phyloP scores from a whole-genome alignment of 2,888 invertebrate genomes.

The Arctia plantaginis region DNA sequence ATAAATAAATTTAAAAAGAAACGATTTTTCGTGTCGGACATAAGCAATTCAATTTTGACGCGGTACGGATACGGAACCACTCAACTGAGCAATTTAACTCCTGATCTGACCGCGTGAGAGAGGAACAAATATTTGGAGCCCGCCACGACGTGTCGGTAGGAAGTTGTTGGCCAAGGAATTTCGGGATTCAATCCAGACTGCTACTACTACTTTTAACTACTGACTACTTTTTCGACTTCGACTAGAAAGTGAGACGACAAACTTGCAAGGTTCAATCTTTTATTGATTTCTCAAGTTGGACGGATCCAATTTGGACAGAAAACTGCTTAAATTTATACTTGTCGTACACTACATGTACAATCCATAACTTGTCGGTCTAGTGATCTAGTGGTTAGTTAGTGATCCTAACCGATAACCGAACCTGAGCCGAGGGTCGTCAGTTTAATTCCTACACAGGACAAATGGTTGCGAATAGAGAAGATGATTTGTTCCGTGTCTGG shows the following conservation, averaged over 20 bases:
- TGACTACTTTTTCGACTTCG: too few relatives aligned
- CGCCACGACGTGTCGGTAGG: slow-evolving; percentile 43
- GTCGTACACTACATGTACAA: too few relatives aligned
- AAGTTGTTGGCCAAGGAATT: slow-evolving; percentile 52
- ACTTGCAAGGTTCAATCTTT: neutral
- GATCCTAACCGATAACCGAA: too few relatives aligned
- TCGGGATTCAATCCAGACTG: slow-evolving; percentile 23
- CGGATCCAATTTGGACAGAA: neutral
- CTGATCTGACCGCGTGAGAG: slow-evolving; percentile 49
- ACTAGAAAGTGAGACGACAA: neutral
- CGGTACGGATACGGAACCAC: slow-evolving; percentile 40
- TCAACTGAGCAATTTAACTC: slow-evolving; percentile 22
- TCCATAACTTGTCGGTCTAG: too few relatives aligned
- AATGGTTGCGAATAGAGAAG: too few relatives aligned
- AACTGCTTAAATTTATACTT: neutral
- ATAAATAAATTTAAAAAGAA: neutral
- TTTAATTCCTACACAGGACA: too few relatives aligned
- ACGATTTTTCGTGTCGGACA: neutral
- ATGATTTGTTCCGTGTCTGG: too few relatives aligned
- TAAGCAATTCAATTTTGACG: neutral
- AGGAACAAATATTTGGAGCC: slow-evolving; percentile 45
- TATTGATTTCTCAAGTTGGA: neutral
- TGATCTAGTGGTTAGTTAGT: too few relatives aligned
- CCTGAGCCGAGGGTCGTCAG: too few relatives aligned
- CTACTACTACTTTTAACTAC: slow-evolving; percentile 13